Conservation (phyloP, 2,888 invertebrate genomes). For the Hylaea fasciaria region DNA sequence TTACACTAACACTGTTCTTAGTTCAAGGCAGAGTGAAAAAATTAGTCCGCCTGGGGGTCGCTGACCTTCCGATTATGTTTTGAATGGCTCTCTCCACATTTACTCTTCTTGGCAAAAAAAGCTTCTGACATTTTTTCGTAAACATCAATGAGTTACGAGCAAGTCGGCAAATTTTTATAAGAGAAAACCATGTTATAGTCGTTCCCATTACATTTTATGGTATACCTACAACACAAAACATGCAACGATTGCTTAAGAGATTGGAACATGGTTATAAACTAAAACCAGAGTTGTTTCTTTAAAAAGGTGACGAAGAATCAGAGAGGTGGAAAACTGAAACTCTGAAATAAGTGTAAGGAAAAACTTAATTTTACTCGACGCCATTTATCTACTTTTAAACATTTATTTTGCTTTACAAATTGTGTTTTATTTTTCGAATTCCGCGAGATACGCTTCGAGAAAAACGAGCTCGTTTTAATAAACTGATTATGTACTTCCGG, state of each 20-base stretch:
- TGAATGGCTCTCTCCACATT: conserved; percentile 30
- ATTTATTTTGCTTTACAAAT: conserved; percentile 23
- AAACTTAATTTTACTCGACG: no score
- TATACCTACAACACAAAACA: no score
- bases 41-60: conserved; percentile 32
- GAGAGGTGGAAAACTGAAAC: no score
- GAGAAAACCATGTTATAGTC: background rate
- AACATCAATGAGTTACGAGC: conserved; percentile 14
- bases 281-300: no score
- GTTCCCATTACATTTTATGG: background rate
- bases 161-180: background rate
- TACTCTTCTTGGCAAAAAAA: conserved; percentile 14
- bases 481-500: conserved; percentile 25
- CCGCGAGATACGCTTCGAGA: conserved; percentile 9
- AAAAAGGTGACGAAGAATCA: no score
- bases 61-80: conserved; percentile 36
- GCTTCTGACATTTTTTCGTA: conserved; percentile 13
- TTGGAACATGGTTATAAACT: no score
- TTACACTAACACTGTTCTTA: conserved; percentile 12
- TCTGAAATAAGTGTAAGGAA: no score
- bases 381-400: conserved; percentile 17
- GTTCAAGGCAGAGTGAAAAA: conserved; percentile 34
- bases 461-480: conserved; percentile 26
- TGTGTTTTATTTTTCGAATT: conserved; percentile 24
- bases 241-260: no score